Percentiles rank a stretch among this genome's conserved stretches.
Evolutionary conservation across 2,888 invertebrate genomes (phyloP).

Genomic region (Diaperis boleti): DNA sequence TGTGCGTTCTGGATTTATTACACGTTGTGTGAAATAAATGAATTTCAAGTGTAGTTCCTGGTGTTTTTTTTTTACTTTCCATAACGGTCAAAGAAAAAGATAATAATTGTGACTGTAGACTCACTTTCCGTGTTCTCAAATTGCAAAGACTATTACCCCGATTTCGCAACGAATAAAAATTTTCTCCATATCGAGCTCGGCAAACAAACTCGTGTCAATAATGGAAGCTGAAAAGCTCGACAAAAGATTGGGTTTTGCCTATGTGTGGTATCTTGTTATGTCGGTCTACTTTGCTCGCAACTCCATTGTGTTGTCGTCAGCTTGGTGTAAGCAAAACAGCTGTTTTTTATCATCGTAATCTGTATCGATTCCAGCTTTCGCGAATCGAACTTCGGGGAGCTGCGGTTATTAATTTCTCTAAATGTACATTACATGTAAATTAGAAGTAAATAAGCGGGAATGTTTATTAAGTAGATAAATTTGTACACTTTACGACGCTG

Average conservation of each 20-base stretch:
- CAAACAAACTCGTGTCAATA: conserved; percentile 11
- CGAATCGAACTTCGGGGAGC: background rate
- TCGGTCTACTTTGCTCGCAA: conserved; percentile 4
- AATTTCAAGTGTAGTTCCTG: no score
- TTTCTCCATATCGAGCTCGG: background rate
- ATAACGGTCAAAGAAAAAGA: no score
- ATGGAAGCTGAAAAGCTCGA: background rate
- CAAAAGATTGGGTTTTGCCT: conserved; percentile 4
- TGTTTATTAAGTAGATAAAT: conserved; percentile 24
- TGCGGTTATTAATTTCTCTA: background rate
- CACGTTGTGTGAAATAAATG: no score
- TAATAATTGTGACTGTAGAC: no score
- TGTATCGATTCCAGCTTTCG: background rate
- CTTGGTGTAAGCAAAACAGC: conserved; percentile 15
- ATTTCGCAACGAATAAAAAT: background rate
- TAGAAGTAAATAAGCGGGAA: conserved; percentile 16
- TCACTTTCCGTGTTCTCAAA: background rate
- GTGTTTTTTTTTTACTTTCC: no score
- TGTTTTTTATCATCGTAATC: conserved; percentile 4
- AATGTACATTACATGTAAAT: conserved; percentile 14
- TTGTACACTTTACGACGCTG: conserved; percentile 23
- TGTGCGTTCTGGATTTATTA: no score
- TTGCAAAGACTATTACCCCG: background rate
- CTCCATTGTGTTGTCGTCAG: conserved; percentile 10
- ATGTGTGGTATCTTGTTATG: conserved; percentile 1